Conservation (phyloP, 1,140 invertebrate genomes). For the Cotesia typhae region DNA sequence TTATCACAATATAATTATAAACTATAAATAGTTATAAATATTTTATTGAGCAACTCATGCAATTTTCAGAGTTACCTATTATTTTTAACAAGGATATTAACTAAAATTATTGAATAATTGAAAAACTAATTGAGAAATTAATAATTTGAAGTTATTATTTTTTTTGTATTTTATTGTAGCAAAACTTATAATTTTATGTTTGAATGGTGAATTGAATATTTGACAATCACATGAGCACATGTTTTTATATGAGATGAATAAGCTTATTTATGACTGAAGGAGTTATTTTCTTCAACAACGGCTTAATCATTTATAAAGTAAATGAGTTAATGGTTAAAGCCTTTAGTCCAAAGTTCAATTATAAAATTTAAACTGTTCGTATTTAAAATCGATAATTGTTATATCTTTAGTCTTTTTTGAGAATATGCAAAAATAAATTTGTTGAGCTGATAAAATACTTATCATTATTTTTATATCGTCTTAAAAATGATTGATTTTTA, state of each 20-base stretch:
- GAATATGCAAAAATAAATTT: too few species aligned
- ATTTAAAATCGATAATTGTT: too few species aligned
- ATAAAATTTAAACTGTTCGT: too few species aligned
- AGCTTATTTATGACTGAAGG: slow-evolving; percentile 10
- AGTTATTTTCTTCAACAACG: neutral
- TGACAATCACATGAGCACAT: slow-evolving; percentile 5
- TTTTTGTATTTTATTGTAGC: neutral
- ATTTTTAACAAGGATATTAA: neutral
- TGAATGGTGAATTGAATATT: slow-evolving; percentile 14
- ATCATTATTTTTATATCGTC: too few species aligned
- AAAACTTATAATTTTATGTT: slow-evolving; percentile 13
- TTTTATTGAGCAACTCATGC: neutral
- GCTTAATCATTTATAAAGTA: slow-evolving; percentile 3
- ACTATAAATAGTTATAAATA: neutral
- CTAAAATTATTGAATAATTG: too few species aligned
- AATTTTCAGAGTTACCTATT: slow-evolving; percentile 1
- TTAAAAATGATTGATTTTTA: too few species aligned
- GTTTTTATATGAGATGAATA: slow-evolving; percentile 20
- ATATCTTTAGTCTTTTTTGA: too few species aligned
- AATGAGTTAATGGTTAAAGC: too few species aligned
- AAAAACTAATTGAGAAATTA: too few species aligned
- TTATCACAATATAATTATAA: too few species aligned
- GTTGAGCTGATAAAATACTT: too few species aligned
- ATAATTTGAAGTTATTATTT: neutral
- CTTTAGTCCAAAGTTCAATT: too few species aligned